phyloP scores from a whole-genome alignment of 2,797 vertebrate species.

The Urosaurus nigricauda region DNA sequence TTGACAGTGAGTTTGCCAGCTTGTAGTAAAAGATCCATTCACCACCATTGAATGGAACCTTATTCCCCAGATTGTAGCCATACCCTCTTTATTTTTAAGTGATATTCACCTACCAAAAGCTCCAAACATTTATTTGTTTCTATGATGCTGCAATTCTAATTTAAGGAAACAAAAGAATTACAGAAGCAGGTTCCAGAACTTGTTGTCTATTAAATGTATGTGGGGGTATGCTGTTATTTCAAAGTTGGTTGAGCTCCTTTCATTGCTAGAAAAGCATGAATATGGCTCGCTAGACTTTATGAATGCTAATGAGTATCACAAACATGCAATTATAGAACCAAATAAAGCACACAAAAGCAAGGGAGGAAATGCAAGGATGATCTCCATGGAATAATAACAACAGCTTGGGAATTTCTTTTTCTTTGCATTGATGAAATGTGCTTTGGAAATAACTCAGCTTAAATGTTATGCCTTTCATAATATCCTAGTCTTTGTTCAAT shows the following conservation, averaged over 20 bases:
- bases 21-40: too few relatives aligned
- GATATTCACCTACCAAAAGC: too few relatives aligned
- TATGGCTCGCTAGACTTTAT: not conserved
- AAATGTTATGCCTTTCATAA: not conserved
- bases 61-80: not conserved
- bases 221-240: not conserved
- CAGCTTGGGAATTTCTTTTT: not conserved
- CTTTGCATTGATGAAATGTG: constrained; percentile 4
- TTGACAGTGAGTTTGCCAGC: too few relatives aligned
- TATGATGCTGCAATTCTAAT: not conserved
- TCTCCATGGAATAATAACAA: not conserved
- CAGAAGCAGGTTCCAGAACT: not conserved
- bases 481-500: not conserved
- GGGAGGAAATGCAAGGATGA: not conserved
- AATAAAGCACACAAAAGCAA: not conserved
- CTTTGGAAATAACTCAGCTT: not conserved
- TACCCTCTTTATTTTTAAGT: not conserved
- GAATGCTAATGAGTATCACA: not conserved
- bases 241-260: not conserved
- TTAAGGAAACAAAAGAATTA: not conserved
- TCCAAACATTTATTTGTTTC: not conserved
- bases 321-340: not conserved
- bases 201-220: not conserved
- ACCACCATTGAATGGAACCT: too few relatives aligned
- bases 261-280: not conserved